Conservation (phyloP, 2,888 invertebrate species). For the Lacanobia wlatinum region DNA sequence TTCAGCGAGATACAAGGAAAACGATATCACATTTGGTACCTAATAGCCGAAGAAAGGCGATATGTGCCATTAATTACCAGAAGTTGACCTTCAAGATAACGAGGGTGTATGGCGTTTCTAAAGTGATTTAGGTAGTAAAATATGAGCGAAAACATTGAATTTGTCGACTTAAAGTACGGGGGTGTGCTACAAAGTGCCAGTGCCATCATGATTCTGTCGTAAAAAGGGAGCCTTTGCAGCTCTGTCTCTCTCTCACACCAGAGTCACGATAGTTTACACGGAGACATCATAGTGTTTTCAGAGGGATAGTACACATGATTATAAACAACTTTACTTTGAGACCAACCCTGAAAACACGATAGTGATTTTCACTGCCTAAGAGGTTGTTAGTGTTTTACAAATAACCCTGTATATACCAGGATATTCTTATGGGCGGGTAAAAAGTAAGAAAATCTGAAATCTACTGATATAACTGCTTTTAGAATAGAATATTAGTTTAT, state of each 20-base stretch:
- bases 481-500: neutral
- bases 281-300: neutral
- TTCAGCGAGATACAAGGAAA: slow-evolving; percentile 9
- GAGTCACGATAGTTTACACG: neutral
- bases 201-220: neutral
- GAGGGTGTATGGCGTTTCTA: slow-evolving; percentile 34
- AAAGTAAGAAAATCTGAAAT: neutral
- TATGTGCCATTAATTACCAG: slow-evolving; percentile 51
- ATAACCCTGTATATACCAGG: neutral
- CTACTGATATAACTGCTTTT: neutral
- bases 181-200: neutral
- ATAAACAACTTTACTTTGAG: too few relatives aligned
- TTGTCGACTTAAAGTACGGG: too few relatives aligned
- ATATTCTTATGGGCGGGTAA: neutral
- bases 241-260: neutral
- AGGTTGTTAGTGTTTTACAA: too few relatives aligned
- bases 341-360: too few relatives aligned
- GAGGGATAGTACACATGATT: too few relatives aligned
- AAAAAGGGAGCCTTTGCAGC: neutral
- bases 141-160: slow-evolving; percentile 1
- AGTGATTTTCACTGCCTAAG: too few relatives aligned
- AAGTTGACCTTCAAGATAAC: slow-evolving; percentile 50
- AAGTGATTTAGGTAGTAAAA: slow-evolving; percentile 10
- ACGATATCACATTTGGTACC: slow-evolving; percentile 18
- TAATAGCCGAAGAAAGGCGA: slow-evolving; percentile 48